These are phyloP conservation scores for Onychostoma macrolepis DNA, from an alignment of 2,113 vertebrate species.

Conservation along the genomic window DNA sequence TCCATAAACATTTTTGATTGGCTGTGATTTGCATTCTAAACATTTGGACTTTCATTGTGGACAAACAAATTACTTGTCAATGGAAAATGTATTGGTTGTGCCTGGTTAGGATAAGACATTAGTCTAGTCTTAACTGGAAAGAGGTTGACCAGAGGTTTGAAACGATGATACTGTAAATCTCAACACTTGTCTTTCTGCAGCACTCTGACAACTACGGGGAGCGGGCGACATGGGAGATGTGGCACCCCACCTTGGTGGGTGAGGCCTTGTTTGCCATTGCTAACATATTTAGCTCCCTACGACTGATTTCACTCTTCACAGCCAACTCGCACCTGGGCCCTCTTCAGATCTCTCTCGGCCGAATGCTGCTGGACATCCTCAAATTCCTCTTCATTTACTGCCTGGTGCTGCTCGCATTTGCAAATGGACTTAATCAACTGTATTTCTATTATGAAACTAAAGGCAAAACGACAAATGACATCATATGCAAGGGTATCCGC, in stretches of 20 bases:
- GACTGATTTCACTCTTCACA: constrained; percentile 98
- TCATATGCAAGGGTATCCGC: constrained; percentile 95
- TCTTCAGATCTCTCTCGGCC: constrained; percentile 95
- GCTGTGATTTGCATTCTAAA: background rate
- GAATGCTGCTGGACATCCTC: constrained; percentile 98
- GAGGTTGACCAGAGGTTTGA: background rate
- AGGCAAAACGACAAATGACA: constrained; percentile 74
- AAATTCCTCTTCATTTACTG: constrained; percentile 99
- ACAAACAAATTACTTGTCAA: background rate
- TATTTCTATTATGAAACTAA: constrained; percentile 99
- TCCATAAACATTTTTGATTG: background rate
- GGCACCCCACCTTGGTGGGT: constrained; percentile 96
- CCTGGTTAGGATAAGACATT: background rate
- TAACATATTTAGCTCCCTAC: constrained; percentile 97
- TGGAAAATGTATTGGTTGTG: background rate
- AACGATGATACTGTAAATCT: background rate
- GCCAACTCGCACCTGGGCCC: constrained; percentile 98
- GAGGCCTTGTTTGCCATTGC: constrained; percentile 98
- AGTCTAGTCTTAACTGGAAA: background rate
- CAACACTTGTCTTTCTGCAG: constrained; percentile 67
- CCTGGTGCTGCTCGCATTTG: constrained; percentile 95
- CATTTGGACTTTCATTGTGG: background rate
- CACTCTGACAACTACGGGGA: constrained; percentile 85
- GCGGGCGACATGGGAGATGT: constrained; percentile 94
- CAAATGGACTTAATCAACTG: constrained; percentile 98